Conservation (phyloP, 2,113 vertebrate species). For the Thalassoma bifasciatum region DNA sequence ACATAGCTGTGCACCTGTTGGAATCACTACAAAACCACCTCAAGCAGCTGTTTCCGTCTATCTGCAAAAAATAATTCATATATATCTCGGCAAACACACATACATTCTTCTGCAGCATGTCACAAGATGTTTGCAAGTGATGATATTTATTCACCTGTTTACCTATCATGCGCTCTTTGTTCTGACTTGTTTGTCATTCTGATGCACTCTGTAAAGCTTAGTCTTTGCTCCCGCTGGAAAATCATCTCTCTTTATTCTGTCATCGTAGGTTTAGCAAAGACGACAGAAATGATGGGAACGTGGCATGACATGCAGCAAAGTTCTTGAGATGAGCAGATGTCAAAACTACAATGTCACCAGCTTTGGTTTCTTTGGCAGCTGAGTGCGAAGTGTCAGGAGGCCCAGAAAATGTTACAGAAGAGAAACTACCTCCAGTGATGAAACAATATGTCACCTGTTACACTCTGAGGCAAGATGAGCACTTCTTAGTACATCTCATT, state of each 20-base stretch:
- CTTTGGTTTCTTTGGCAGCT: slow-evolving; percentile 23
- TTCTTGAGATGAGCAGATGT: slow-evolving; percentile 55
- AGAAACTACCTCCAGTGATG: slow-evolving; percentile 2
- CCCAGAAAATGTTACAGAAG: neutral
- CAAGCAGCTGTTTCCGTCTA: neutral
- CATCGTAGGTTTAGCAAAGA: slow-evolving; percentile 33
- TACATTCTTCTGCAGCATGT: slow-evolving; percentile 27
- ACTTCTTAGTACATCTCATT: slow-evolving; percentile 4
- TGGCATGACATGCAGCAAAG: slow-evolving; percentile 40
- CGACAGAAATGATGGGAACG: slow-evolving; percentile 28
- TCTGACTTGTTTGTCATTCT: slow-evolving; percentile 35
- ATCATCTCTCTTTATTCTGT: slow-evolving; percentile 33
- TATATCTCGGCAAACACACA: slow-evolving; percentile 30
- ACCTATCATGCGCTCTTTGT: slow-evolving; percentile 34
- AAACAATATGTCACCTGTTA: slow-evolving; percentile 36
- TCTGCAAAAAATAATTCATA: slow-evolving; percentile 2
- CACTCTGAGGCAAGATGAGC: slow-evolving; percentile 2
- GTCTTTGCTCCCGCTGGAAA: slow-evolving; percentile 25
- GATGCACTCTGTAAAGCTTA: slow-evolving; percentile 20
- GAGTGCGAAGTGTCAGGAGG: slow-evolving; percentile 10
- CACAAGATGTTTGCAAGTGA: slow-evolving; percentile 5
- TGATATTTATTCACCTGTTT: slow-evolving; percentile 52
- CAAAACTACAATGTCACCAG: slow-evolving; percentile 46
- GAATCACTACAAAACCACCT: neutral
- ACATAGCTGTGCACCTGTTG: slow-evolving; percentile 51